Percentiles rank a stretch among this genome's conserved stretches.
Evolutionary conservation across 2,113 vertebrate species (phyloP).

Genomic region (Monopterus albus): DNA sequence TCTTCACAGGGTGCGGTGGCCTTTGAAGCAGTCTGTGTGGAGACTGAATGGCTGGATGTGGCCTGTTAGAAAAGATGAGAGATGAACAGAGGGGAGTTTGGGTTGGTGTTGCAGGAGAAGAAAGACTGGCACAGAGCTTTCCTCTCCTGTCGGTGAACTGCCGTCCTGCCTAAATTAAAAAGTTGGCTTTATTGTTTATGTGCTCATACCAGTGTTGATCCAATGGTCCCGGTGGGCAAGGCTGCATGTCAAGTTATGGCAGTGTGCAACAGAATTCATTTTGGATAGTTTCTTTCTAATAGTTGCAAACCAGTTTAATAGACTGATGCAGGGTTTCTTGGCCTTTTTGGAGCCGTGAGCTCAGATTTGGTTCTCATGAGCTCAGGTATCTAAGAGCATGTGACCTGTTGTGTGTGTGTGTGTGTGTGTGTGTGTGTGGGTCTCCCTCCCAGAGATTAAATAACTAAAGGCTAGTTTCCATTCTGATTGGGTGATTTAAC

Average conservation of each 20-base stretch:
- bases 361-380: too few relatives aligned
- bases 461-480: not conserved
- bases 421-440: too few relatives aligned
- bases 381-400: too few relatives aligned
- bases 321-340: not conserved
- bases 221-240: slow-evolving; percentile 23
- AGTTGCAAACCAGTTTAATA: not conserved
- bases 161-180: slow-evolving; percentile 38
- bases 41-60: slow-evolving; percentile 27
- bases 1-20: slow-evolving; percentile 17
- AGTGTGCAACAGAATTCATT: not conserved
- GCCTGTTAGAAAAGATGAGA: slow-evolving; percentile 22
- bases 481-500: not conserved
- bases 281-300: slow-evolving; percentile 5
- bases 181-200: slow-evolving; percentile 27
- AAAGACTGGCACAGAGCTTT: slow-evolving; percentile 71
- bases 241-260: not conserved
- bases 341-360: slow-evolving; percentile 1
- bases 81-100: slow-evolving; percentile 37
- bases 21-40: slow-evolving; percentile 23
- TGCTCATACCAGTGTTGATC: slow-evolving; percentile 37
- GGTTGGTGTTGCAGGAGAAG: slow-evolving; percentile 55
- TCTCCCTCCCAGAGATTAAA: too few relatives aligned
- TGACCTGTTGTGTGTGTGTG: not conserved
- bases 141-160: slow-evolving; percentile 50